These are phyloP conservation scores for Sphaerophoria taeniata DNA, from an alignment of 2,888 invertebrate genomes.

Conservation along the genomic window DNA sequence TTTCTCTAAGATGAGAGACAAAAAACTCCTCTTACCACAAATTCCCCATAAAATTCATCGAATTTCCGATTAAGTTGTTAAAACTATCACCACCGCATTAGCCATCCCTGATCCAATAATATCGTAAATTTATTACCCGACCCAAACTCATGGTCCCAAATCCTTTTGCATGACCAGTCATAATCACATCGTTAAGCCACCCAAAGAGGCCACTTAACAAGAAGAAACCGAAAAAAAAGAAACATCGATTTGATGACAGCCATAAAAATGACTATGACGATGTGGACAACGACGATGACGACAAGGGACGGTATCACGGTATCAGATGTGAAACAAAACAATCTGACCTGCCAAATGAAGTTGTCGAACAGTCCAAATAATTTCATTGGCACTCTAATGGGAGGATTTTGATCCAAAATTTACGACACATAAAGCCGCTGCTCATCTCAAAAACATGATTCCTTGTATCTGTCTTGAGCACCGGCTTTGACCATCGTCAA, in stretches of 20 bases:
- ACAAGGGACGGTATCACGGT: neutral
- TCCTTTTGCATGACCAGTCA: conserved; percentile 52
- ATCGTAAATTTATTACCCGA: conserved; percentile 53
- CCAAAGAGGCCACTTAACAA: conserved; percentile 57
- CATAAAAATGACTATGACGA: conserved; percentile 14
- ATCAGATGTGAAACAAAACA: conserved; percentile 39
- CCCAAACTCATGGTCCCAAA: conserved; percentile 2
- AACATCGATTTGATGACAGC: conserved; percentile 24
- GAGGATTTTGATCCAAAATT: conserved; percentile 54
- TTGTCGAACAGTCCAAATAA: conserved; percentile 74
- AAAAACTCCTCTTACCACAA: neutral
- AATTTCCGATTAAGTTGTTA: conserved; percentile 46
- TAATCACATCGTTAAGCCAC: conserved; percentile 74
- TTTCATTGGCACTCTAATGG: conserved; percentile 73
- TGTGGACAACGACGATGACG: neutral
- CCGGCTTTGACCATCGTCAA: conserved; percentile 11
- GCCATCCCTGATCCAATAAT: conserved; percentile 51
- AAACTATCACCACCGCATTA: conserved; percentile 45
- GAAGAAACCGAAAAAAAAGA: conserved; percentile 4
- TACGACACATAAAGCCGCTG: conserved; percentile 57
- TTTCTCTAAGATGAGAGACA: neutral
- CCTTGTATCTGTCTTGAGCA: conserved; percentile 8
- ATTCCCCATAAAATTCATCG: conserved; percentile 21
- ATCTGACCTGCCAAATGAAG: conserved; percentile 73
- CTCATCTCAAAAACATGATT: conserved; percentile 51